phyloP scores from a whole-genome alignment of 2,113 vertebrate species.

The Maccullochella peelii region DNA sequence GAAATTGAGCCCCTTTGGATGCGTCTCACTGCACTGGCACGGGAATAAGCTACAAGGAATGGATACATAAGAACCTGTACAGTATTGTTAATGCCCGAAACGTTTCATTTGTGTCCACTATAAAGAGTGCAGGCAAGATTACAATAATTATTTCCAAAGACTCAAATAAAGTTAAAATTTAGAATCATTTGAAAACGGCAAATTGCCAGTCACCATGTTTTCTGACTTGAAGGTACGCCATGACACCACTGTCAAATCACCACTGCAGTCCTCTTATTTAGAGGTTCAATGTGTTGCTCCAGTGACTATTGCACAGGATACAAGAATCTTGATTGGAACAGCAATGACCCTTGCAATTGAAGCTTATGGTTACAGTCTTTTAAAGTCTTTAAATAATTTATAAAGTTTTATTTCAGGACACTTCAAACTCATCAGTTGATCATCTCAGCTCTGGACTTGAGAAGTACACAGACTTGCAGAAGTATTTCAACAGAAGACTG shows the following conservation, averaged over 20 bases:
- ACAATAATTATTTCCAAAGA: not conserved
- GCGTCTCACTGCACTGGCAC: not conserved
- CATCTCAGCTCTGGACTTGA: slow-evolving; percentile 73
- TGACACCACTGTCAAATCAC: not conserved
- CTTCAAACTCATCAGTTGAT: slow-evolving; percentile 77
- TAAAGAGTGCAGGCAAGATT: too few relatives aligned
- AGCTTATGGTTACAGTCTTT: not conserved
- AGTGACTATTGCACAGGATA: not conserved
- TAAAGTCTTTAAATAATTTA: not conserved
- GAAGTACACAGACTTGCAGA: slow-evolving; percentile 82
- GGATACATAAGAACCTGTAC: not conserved
- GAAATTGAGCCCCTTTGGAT: slow-evolving; percentile 1
- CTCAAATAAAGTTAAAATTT: not conserved
- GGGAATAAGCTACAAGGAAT: not conserved
- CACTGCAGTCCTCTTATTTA: not conserved
- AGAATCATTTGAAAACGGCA: not conserved
- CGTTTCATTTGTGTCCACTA: too few relatives aligned
- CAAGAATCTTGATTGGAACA: not conserved
- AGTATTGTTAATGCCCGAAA: not conserved
- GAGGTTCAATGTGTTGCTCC: not conserved
- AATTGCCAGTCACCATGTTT: not conserved
- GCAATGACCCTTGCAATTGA: not conserved
- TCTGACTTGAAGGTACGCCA: not conserved
- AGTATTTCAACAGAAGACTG: slow-evolving; percentile 84
- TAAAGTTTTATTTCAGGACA: slow-evolving; percentile 70